Conservation (phyloP, 2,113 vertebrate species). For the Paramisgurnus dabryanus region DNA sequence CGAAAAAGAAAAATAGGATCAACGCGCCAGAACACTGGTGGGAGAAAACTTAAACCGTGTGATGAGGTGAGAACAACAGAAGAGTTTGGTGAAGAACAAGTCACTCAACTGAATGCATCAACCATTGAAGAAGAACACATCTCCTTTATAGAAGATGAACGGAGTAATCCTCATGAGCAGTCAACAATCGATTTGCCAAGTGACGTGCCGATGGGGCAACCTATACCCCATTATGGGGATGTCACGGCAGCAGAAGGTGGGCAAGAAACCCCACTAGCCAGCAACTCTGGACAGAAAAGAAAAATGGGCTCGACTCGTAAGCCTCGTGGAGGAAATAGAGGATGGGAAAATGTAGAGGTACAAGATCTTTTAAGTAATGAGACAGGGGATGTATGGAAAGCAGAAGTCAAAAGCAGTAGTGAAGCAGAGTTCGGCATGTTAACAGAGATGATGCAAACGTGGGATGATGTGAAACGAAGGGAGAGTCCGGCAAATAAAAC, state of each 20-base stretch:
- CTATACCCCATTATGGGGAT: neutral
- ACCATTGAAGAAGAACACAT: neutral
- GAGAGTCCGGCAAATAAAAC: neutral
- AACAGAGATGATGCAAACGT: slow-evolving; percentile 3
- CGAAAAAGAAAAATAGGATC: slow-evolving; percentile 55
- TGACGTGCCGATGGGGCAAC: neutral
- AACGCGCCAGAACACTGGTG: slow-evolving; percentile 38
- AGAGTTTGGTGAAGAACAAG: slow-evolving; percentile 24
- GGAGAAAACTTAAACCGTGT: slow-evolving; percentile 14
- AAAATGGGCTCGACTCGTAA: slow-evolving; percentile 27
- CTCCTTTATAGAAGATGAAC: slow-evolving; percentile 4
- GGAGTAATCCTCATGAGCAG: slow-evolving; percentile 5
- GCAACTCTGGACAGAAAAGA: slow-evolving; percentile 54
- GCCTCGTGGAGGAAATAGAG: slow-evolving; percentile 7
- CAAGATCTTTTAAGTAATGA: neutral
- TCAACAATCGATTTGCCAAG: neutral
- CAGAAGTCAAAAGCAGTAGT: slow-evolving; percentile 1
- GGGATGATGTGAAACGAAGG: neutral
- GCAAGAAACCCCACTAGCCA: slow-evolving; percentile 28
- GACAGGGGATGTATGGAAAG: neutral
- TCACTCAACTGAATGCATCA: neutral
- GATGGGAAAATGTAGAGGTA: neutral
- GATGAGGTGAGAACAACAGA: slow-evolving; percentile 4
- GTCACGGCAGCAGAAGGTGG: neutral
- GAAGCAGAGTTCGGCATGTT: neutral